Conservation (phyloP, 2,797 vertebrate genomes). For the Nyctibius grandis region DNA sequence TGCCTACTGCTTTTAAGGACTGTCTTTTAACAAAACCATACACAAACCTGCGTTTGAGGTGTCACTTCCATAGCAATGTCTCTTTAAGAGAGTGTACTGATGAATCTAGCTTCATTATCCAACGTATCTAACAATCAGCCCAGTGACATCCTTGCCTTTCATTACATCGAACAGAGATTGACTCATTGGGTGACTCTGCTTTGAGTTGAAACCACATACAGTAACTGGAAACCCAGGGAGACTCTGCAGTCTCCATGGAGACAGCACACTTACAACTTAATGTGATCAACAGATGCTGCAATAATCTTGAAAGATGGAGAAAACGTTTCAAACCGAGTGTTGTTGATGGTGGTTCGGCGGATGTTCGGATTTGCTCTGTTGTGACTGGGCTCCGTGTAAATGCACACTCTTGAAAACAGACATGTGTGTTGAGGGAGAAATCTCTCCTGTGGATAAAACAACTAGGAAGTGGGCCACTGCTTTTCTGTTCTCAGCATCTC, state of each 20-base stretch:
- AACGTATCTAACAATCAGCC: neutral
- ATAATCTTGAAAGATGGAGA: slow-evolving; percentile 50
- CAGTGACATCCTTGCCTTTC: neutral
- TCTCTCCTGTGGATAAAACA: neutral
- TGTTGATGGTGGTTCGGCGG: slow-evolving; percentile 20
- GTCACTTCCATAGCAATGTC: neutral
- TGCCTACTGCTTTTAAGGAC: neutral
- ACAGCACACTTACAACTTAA: slow-evolving; percentile 64
- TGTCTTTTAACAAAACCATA: neutral
- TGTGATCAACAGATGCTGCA: slow-evolving; percentile 61
- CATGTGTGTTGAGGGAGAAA: neutral
- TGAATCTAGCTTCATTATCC: neutral
- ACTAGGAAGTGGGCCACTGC: neutral
- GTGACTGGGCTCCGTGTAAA: neutral
- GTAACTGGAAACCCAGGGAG: slow-evolving; percentile 34
- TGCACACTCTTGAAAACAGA: neutral
- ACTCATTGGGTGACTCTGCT: slow-evolving; percentile 29
- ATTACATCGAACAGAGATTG: neutral
- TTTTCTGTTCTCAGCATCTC: neutral
- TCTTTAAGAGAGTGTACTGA: neutral
- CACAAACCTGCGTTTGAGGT: neutral
- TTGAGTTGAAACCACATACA: neutral
- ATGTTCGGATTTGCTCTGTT: slow-evolving; percentile 24
- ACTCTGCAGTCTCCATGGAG: slow-evolving; percentile 65
- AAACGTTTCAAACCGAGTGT: slow-evolving; percentile 24